Conservation (phyloP, 2,113 vertebrate genomes). For the Varanus komodoensis region DNA sequence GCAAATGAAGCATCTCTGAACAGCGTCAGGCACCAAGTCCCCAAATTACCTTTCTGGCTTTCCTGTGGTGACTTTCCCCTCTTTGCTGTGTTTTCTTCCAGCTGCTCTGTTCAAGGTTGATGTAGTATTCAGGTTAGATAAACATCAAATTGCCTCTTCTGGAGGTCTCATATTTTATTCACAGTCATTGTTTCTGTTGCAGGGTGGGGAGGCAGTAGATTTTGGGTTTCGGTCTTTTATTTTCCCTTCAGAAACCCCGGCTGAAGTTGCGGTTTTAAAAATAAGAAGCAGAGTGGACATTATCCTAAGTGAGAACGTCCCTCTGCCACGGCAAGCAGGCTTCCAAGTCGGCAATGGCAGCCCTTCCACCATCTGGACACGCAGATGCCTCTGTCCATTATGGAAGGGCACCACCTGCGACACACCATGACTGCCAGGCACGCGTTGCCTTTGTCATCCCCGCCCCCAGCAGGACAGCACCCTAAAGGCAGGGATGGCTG, state of each 20-base stretch:
- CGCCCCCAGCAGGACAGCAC: background rate
- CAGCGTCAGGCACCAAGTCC: slow-evolving; percentile 28
- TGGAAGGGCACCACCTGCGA: slow-evolving; percentile 8
- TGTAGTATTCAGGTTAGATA: slow-evolving; percentile 62
- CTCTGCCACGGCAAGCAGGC: slow-evolving; percentile 23
- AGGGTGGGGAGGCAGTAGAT: background rate
- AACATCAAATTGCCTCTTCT: slow-evolving; percentile 60
- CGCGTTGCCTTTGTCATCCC: background rate
- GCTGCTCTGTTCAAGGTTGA: slow-evolving; percentile 48
- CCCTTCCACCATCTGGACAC: slow-evolving; percentile 8
- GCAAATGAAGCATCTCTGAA: background rate
- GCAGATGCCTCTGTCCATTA: background rate
- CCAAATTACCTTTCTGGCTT: slow-evolving; percentile 38
- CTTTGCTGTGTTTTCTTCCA: slow-evolving; percentile 42
- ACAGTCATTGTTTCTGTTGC: slow-evolving; percentile 65
- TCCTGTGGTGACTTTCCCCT: slow-evolving; percentile 36
- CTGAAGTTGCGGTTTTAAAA: slow-evolving; percentile 49
- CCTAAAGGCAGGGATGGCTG: slow-evolving; percentile 12
- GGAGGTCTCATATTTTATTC: slow-evolving; percentile 72
- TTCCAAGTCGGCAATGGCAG: background rate
- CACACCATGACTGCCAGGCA: background rate
- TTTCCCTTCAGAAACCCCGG: slow-evolving; percentile 17
- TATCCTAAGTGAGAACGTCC: slow-evolving; percentile 10
- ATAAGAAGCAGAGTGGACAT: background rate
- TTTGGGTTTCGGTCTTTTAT: background rate